Evolutionary conservation across 2,113 vertebrate species (phyloP).

Genomic region (Sapajus apella): DNA sequence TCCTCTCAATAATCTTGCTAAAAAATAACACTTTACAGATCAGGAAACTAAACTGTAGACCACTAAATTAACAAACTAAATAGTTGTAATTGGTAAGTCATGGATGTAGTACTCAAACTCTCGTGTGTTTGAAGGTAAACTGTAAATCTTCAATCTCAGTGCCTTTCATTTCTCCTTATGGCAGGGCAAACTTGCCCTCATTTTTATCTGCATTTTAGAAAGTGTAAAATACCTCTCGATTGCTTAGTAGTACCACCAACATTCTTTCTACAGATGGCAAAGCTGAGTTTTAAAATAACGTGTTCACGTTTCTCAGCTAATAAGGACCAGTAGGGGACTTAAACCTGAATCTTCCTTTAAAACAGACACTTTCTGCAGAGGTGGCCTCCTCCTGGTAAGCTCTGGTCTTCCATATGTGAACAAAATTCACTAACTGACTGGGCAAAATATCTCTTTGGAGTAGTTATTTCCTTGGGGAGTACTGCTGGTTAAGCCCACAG

Average conservation of each 20-base stretch:
- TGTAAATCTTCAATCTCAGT: background rate
- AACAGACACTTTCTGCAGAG: background rate
- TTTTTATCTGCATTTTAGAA: background rate
- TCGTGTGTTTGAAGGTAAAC: background rate
- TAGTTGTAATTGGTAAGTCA: background rate
- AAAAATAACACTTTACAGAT: background rate
- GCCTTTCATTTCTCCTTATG: background rate
- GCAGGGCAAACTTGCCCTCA: background rate
- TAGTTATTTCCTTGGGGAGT: background rate
- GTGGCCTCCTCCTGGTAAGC: background rate
- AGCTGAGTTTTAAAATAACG: background rate
- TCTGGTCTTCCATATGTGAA: background rate
- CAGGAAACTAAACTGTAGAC: background rate
- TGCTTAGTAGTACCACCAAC: background rate
- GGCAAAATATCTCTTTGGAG: background rate
- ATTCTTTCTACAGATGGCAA: background rate
- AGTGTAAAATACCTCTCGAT: background rate
- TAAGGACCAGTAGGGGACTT: background rate
- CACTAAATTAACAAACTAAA: background rate
- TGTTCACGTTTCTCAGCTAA: background rate
- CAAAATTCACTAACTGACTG: background rate
- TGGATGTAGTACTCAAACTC: background rate
- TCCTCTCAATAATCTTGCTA: background rate
- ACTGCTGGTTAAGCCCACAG: background rate
- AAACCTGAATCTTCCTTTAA: background rate